Evolutionary conservation across 2,797 vertebrate genomes (phyloP).

Genomic region (Poeciliopsis turneri): DNA sequence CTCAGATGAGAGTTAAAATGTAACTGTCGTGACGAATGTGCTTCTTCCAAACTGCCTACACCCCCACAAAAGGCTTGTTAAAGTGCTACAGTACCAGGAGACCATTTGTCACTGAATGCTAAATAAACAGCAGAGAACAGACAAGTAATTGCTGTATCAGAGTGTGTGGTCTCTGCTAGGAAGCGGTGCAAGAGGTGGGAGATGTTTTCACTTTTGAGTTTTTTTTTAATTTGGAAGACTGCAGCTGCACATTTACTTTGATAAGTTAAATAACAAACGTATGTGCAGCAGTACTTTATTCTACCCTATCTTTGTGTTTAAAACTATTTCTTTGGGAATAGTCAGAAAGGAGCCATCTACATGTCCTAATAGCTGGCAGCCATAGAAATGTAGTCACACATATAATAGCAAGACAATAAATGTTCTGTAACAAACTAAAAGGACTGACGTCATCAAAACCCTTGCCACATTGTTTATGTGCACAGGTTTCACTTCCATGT

Average conservation of each 20-base stretch:
- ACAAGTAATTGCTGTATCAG: slow-evolving; percentile 36
- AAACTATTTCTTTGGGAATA: neutral
- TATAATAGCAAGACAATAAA: neutral
- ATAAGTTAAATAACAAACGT: slow-evolving; percentile 6
- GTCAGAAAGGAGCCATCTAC: neutral
- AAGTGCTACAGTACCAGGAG: slow-evolving; percentile 60
- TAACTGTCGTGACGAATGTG: slow-evolving; percentile 66
- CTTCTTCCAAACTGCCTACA: slow-evolving; percentile 64
- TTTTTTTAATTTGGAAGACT: neutral
- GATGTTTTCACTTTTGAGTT: slow-evolving; percentile 18
- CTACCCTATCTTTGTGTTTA: neutral
- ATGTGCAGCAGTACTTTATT: slow-evolving; percentile 30
- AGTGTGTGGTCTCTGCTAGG: slow-evolving; percentile 56
- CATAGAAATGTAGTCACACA: neutral
- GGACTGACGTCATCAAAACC: neutral
- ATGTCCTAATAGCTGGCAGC: neutral
- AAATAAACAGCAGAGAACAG: slow-evolving; percentile 61
- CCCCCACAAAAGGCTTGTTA: slow-evolving; percentile 59
- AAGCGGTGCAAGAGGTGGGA: slow-evolving; percentile 35
- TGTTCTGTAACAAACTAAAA: neutral
- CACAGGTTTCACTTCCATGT: neutral
- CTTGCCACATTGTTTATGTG: neutral
- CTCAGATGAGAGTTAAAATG: slow-evolving; percentile 43
- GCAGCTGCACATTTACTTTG: slow-evolving; percentile 16
- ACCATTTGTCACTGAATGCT: slow-evolving; percentile 71